Evolutionary conservation across 2,888 invertebrate species (phyloP), one percentile per base, ranked within the genome.

Genomic region (Lymantria monacha): DNA sequence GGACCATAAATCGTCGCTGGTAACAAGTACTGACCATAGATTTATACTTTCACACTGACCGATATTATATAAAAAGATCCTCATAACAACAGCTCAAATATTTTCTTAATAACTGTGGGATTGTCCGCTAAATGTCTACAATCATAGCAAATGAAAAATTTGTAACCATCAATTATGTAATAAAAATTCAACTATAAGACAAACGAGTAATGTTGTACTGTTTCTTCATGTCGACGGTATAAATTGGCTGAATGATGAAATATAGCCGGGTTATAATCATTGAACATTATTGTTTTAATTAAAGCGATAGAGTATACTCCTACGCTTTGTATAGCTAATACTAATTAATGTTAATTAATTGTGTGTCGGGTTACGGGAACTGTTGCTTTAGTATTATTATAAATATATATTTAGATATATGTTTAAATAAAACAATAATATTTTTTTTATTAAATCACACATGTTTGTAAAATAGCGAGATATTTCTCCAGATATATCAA

Each of bases 241-340:
- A 70, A 70, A 69, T 69, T 69, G 59, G 65, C 59, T 62, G 46
- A 63, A 69, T 69, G 59, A 56, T 67, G 59, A 69, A 64, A 57
- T 67, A 69, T 58, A 43, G 55, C 56, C 46, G 47, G 47, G 55
- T 51, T 56, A 61, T 53, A 55, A n/a, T 56, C 53, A 62, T 52
- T 51, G 57, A 22, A 51, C 56, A 51, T 57, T 55, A 59, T 62
- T 67, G 68, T 64, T 64, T 61, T 69, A 70, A 69, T 69, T 70
- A 70, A 61, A 51, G 12, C 38, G 61, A 49, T 55, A 66, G 56
- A 53, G 37, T 53, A 61, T 52, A 55, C 63, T 46, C 14, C 8
- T 42, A 42, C 41, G 54, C 48, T 46, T 54, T 52, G 55, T 59
- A 46, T 55, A 52, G 48, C 57, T 57, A 59, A 57, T 51, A 58